Conservation (phyloP, 2,888 invertebrate species). For the Drosophila koepferae region DNA sequence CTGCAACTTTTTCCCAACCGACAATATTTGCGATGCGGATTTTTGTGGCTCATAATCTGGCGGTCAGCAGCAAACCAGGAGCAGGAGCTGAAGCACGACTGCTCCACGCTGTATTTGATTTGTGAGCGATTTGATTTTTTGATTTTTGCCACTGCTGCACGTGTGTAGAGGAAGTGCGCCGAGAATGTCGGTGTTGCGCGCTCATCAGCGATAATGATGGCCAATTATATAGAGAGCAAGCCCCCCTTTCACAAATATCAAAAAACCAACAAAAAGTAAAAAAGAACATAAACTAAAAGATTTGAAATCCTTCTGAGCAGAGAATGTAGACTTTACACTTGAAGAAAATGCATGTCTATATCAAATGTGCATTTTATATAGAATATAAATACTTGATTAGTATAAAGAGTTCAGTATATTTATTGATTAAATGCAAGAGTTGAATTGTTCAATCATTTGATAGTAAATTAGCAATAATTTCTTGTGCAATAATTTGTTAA, state of each 20-base stretch:
- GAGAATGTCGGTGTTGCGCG: constrained; percentile 63
- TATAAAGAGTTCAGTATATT: no score
- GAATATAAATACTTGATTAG: no score
- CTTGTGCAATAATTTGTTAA: no score
- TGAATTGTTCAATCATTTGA: no score
- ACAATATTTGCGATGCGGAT: constrained; percentile 12
- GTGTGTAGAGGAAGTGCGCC: constrained; percentile 53
- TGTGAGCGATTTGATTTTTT: constrained; percentile 51
- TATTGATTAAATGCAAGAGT: no score
- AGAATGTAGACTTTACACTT: constrained; percentile 7
- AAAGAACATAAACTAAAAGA: constrained; percentile 7
- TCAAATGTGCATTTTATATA: no score
- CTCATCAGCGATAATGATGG: constrained; percentile 80
- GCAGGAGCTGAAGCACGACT: constrained; percentile 1
- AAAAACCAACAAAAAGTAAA: constrained; percentile 10
- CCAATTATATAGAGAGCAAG: constrained; percentile 67
- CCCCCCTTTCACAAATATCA: constrained; percentile 48
- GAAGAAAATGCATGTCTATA: background rate
- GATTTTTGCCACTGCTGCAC: constrained; percentile 30
- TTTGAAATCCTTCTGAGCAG: constrained; percentile 6
- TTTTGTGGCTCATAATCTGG: constrained; percentile 17
- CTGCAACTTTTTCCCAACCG: constrained; percentile 35
- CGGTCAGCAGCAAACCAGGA: background rate
- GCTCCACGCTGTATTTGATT: constrained; percentile 61
- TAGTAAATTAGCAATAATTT: no score